A percentile compares a stretch with the other conserved stretches of the same genome.
These are phyloP conservation scores for Drosophila eugracilis DNA, from an alignment of 1,140 invertebrate species.

Conservation along the genomic window DNA sequence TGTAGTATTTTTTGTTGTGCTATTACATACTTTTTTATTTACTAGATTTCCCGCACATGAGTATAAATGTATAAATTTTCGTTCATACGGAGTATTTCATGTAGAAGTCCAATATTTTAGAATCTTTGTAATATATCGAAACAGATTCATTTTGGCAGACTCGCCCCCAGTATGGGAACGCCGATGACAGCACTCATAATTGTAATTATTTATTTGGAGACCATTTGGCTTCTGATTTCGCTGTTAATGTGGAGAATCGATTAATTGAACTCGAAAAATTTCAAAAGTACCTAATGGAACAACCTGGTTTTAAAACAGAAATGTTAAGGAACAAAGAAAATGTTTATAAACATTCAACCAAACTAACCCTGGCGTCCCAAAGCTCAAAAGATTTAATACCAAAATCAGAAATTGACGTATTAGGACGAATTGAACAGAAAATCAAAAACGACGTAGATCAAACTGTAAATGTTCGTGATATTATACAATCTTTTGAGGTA, in stretches of 20 bases:
- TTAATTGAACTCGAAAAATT: conserved; percentile 49
- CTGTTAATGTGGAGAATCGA: conserved; percentile 41
- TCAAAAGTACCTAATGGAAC: conserved; percentile 37
- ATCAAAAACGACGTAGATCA: conserved; percentile 49
- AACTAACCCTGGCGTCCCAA: not conserved
- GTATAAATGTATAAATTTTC: too few species aligned
- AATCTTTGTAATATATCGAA: conserved; percentile 25
- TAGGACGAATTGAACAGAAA: not conserved
- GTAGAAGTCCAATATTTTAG: conserved; percentile 30
- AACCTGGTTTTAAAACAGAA: conserved; percentile 11
- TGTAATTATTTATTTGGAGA: not conserved
- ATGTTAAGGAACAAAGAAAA: not conserved
- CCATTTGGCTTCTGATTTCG: conserved; percentile 6
- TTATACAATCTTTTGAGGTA: conserved; percentile 87
- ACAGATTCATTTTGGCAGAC: conserved; percentile 1
- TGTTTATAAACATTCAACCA: not conserved
- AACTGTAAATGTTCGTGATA: conserved; percentile 87
- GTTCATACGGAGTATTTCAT: not conserved
- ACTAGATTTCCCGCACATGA: too few species aligned
- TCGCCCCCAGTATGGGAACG: not conserved
- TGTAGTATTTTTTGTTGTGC: too few species aligned
- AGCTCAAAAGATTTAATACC: not conserved
- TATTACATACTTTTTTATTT: too few species aligned
- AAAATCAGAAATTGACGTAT: not conserved
- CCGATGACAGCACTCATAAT: not conserved